Conservation (phyloP, 2,113 vertebrate species). For the Cheirogaleus medius region DNA sequence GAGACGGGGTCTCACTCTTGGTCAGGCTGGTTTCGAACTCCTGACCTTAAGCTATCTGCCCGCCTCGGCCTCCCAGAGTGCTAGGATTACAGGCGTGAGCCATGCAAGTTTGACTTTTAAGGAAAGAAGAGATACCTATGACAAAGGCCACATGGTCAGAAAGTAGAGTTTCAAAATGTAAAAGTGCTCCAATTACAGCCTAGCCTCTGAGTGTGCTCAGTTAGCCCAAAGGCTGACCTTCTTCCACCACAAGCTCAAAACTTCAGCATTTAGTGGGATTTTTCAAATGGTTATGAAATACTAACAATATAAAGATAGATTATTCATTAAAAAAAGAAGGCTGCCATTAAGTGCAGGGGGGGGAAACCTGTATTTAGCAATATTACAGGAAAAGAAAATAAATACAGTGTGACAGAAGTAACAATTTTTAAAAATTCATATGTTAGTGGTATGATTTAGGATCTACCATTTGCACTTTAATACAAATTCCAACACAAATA, state of each 20-base stretch:
- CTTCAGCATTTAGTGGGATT: background rate
- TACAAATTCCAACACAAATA: background rate
- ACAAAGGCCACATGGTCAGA: background rate
- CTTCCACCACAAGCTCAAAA: background rate
- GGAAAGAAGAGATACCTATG: background rate
- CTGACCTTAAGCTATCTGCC: too few species aligned
- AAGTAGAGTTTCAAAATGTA: background rate
- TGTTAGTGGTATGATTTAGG: background rate
- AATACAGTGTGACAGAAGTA: background rate
- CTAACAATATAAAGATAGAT: background rate
- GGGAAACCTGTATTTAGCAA: background rate
- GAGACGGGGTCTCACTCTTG: too few species aligned
- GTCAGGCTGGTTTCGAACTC: too few species aligned
- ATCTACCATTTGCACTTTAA: background rate
- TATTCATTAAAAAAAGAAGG: background rate
- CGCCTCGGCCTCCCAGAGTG: too few species aligned
- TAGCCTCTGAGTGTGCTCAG: accelerated
- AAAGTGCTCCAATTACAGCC: accelerated
- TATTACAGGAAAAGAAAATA: background rate
- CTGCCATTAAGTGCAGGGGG: background rate
- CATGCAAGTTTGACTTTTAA: too few species aligned
- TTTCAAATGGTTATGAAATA: background rate
- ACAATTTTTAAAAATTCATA: background rate
- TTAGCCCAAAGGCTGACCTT: background rate
- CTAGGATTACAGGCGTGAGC: too few species aligned